Conservation (phyloP, 2,888 invertebrate genomes). For the Julus scanicus region DNA sequence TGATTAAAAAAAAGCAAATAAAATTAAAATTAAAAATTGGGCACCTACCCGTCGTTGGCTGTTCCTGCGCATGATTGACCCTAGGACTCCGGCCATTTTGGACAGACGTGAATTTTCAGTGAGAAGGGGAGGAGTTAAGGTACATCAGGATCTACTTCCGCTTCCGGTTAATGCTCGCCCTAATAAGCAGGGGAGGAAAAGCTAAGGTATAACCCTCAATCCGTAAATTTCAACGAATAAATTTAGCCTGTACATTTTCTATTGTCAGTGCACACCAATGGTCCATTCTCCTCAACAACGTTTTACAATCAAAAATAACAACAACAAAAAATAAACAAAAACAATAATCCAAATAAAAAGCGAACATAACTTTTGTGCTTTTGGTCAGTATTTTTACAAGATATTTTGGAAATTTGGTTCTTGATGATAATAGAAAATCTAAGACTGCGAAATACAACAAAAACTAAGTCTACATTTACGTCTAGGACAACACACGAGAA, state of each 20-base stretch:
- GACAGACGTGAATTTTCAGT: conserved; percentile 51
- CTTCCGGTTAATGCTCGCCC: conserved; percentile 51
- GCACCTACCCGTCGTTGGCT: conserved; percentile 58
- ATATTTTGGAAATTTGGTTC: neutral
- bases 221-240: neutral
- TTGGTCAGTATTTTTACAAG: neutral
- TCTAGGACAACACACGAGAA: neutral
- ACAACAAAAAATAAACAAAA: neutral
- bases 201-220: conserved; percentile 49
- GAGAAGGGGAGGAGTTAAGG: conserved; percentile 52
- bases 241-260: conserved; percentile 44
- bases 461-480: neutral
- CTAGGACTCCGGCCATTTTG: conserved; percentile 58
- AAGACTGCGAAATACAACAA: neutral
- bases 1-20: conserved; percentile 19
- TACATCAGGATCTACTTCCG: conserved; percentile 48
- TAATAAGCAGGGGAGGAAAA: conserved; percentile 51
- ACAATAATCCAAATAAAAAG: neutral
- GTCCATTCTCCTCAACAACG: neutral
- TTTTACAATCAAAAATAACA: neutral
- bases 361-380: neutral
- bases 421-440: conserved; percentile 44
- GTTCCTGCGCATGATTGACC: conserved; percentile 59
- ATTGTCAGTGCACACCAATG: conserved; percentile 31
- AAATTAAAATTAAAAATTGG: conserved; percentile 43